A percentile compares a stretch with the other conserved stretches of the same genome.
Conservation (phyloP, 2,797 vertebrate genomes). For the Parotocinclus haroldoi region DNA sequence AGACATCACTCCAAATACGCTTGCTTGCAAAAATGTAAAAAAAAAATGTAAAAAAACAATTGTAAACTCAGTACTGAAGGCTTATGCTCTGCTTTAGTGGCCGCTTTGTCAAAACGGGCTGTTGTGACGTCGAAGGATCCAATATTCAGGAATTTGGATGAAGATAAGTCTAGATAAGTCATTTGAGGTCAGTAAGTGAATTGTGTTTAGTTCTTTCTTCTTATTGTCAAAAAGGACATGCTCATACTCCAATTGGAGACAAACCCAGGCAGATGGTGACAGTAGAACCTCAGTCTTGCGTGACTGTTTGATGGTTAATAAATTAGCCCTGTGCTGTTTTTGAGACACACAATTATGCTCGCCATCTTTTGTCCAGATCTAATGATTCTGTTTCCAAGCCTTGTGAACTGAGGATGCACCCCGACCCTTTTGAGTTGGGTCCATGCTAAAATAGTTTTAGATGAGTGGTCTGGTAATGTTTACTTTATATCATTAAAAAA, state of each 20-base stretch:
- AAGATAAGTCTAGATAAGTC: constrained; percentile 51
- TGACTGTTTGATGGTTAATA: not conserved
- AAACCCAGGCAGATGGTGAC: constrained; percentile 16
- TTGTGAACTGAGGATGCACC: no score
- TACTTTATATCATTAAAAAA: no score
- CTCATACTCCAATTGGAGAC: constrained; percentile 7
- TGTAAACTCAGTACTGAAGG: constrained; percentile 34
- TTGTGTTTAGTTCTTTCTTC: constrained; percentile 12
- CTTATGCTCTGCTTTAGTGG: constrained; percentile 51
- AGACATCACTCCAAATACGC: no score
- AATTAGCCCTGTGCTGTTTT: constrained; percentile 5
- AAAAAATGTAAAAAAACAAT: no score
- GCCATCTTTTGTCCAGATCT: no score
- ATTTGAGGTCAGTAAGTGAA: constrained; percentile 31
- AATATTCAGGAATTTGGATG: constrained; percentile 61
- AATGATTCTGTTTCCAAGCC: no score
- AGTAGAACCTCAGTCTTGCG: constrained; percentile 27
- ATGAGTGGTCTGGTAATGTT: no score
- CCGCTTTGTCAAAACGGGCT: constrained; percentile 59
- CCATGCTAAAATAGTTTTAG: no score
- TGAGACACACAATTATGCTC: constrained; percentile 3
- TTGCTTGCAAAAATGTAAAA: no score
- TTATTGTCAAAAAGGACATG: not conserved
- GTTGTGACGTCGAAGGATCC: constrained; percentile 61
- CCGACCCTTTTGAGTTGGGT: no score